Evolutionary conservation across 2,797 vertebrate genomes (phyloP).

Genomic region (Hoplostethus mediterraneus): DNA sequence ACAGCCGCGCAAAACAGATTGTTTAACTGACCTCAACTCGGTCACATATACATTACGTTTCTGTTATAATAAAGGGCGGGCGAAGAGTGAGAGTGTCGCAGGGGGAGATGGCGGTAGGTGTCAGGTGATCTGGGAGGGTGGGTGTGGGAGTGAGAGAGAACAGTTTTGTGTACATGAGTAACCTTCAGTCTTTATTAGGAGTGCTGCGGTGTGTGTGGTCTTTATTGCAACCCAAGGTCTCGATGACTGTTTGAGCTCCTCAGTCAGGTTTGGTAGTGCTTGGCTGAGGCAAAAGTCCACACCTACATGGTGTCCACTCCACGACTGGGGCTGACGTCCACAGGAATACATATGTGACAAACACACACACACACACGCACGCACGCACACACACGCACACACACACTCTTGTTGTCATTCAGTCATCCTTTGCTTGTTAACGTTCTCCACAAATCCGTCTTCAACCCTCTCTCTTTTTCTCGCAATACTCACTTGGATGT

Average conservation of each 20-base stretch:
- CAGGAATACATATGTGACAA: not conserved
- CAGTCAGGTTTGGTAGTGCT: slow-evolving; percentile 34
- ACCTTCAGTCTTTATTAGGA: slow-evolving; percentile 7
- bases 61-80: slow-evolving; percentile 27
- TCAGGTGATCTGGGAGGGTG: slow-evolving; percentile 30
- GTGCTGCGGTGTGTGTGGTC: slow-evolving; percentile 26
- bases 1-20: slow-evolving; percentile 31
- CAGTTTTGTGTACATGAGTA: slow-evolving; percentile 24
- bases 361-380: not conserved
- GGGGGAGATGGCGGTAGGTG: not conserved
- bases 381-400: not conserved
- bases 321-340: not conserved
- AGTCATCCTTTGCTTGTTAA: slow-evolving; percentile 10
- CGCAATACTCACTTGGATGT: slow-evolving; percentile 32
- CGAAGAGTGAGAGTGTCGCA: slow-evolving; percentile 34
- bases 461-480: not conserved
- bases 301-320: not conserved
- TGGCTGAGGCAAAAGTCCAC: slow-evolving; percentile 34
- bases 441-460: not conserved
- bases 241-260: slow-evolving; percentile 16
- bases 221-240: slow-evolving; percentile 24
- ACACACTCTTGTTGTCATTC: not conserved
- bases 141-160: slow-evolving; percentile 38
- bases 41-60: slow-evolving; percentile 49
- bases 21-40: slow-evolving; percentile 33